These are phyloP conservation scores for Dipus sagitta DNA, from an alignment of 2,797 vertebrate species.

Conservation along the genomic window DNA sequence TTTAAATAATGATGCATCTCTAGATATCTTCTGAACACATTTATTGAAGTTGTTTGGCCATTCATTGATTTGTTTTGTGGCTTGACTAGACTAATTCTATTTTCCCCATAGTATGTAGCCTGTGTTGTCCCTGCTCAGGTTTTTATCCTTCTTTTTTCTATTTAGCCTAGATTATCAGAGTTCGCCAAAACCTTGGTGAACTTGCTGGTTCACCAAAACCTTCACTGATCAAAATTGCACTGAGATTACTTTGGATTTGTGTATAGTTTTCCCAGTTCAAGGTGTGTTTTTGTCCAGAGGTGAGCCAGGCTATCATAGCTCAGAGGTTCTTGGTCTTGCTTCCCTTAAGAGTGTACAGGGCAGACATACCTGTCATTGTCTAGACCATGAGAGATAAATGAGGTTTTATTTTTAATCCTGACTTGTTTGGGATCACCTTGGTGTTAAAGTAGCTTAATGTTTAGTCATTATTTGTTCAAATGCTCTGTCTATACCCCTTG, in stretches of 20 bases:
- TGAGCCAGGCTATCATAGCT: background rate
- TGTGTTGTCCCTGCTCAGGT: background rate
- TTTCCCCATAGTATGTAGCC: background rate
- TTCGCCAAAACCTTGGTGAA: no score
- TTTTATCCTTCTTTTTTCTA: background rate
- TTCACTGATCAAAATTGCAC: background rate
- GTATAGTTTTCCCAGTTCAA: background rate
- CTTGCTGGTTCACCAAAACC: background rate
- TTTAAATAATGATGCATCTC: slow-evolving; percentile 1
- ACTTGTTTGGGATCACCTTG: background rate
- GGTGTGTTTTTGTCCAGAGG: background rate
- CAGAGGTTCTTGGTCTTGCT: background rate
- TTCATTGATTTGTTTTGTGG: background rate
- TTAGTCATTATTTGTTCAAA: background rate
- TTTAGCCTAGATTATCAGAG: background rate
- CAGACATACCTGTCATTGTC: background rate
- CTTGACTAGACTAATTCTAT: background rate
- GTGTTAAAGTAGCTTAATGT: background rate
- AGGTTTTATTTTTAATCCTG: background rate
- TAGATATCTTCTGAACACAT: background rate
- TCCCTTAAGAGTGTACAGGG: background rate
- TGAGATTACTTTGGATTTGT: background rate
- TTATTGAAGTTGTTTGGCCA: slow-evolving; percentile 9
- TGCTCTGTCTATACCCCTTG: background rate
- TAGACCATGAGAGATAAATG: background rate